Conservation (phyloP, 2,113 vertebrate species). For the Galemys pyrenaicus region DNA sequence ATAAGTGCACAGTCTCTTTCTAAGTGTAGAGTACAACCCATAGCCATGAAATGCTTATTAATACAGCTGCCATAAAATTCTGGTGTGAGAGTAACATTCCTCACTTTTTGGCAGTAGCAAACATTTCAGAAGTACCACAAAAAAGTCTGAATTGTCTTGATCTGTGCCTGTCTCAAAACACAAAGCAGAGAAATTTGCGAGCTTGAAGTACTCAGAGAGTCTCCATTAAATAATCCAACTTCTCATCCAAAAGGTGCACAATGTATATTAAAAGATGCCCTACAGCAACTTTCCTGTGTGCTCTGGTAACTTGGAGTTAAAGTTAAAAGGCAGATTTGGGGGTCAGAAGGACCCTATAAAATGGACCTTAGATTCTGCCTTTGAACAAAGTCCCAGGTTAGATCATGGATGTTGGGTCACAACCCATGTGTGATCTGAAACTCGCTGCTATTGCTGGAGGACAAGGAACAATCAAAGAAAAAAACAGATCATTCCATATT, state of each 20-base stretch:
- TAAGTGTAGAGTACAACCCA: not conserved
- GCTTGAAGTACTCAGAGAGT: not conserved
- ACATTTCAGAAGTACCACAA: not conserved
- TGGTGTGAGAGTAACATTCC: not conserved
- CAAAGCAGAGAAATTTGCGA: not conserved
- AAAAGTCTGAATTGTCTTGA: not conserved
- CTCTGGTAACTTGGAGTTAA: not conserved
- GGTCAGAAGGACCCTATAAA: not conserved
- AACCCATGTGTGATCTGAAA: too few species aligned
- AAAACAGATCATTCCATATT: too few species aligned
- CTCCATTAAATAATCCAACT: not conserved
- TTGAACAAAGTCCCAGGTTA: not conserved
- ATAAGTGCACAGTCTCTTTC: not conserved
- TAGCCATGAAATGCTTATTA: not conserved
- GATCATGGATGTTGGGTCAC: too few species aligned
- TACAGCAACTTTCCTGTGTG: not conserved
- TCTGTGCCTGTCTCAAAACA: not conserved
- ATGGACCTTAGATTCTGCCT: not conserved
- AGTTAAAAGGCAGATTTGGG: not conserved
- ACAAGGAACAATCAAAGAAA: too few species aligned
- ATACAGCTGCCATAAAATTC: slow-evolving; percentile 29
- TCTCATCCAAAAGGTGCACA: not conserved
- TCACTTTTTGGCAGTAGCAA: not conserved
- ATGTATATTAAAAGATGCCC: not conserved
- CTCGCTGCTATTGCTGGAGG: not conserved